phyloP scores from a whole-genome alignment of 1,140 invertebrate genomes.

The Notospermus geniculatus region DNA sequence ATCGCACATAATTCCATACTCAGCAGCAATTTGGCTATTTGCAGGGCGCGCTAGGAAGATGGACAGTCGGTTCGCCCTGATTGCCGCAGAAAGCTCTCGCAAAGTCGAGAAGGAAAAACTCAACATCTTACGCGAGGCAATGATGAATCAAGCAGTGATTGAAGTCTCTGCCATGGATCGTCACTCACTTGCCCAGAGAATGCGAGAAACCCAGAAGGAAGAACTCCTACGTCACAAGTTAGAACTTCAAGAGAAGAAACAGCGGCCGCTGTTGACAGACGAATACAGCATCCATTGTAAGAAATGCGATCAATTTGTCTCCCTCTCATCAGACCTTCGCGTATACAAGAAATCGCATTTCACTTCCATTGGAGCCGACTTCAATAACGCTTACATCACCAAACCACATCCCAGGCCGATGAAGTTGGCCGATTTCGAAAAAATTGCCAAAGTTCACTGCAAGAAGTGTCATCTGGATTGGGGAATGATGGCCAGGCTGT shows the following conservation, averaged over 20 bases:
- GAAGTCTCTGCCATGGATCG: slow-evolving; percentile 5
- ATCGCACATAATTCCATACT: no score
- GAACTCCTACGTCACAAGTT: slow-evolving; percentile 22
- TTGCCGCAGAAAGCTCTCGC: slow-evolving; percentile 25
- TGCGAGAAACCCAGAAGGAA: slow-evolving; percentile 26
- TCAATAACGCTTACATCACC: slow-evolving; percentile 13
- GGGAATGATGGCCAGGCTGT: slow-evolving; percentile 29
- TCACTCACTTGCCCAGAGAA: slow-evolving; percentile 14
- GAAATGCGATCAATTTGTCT: slow-evolving; percentile 33
- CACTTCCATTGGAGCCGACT: slow-evolving; percentile 26
- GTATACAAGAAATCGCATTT: slow-evolving; percentile 31
- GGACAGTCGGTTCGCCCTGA: slow-evolving; percentile 30
- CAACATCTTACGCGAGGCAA: slow-evolving; percentile 35
- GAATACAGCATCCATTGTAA: slow-evolving; percentile 34
- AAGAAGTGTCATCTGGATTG: slow-evolving; percentile 33
- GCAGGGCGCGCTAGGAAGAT: slow-evolving; percentile 37
- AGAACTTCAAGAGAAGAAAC: slow-evolving; percentile 16
- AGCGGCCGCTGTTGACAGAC: slow-evolving; percentile 14
- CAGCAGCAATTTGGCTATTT: no score
- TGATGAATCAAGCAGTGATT: slow-evolving; percentile 40
- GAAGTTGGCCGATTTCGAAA: slow-evolving; percentile 20
- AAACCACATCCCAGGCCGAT: slow-evolving; percentile 16
- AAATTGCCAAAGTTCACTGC: slow-evolving; percentile 32
- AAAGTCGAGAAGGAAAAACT: slow-evolving; percentile 35
- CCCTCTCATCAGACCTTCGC: slow-evolving; percentile 31